Evolutionary conservation across 1,140 invertebrate species (phyloP).

Genomic region (Sesamia nonagrioides): DNA sequence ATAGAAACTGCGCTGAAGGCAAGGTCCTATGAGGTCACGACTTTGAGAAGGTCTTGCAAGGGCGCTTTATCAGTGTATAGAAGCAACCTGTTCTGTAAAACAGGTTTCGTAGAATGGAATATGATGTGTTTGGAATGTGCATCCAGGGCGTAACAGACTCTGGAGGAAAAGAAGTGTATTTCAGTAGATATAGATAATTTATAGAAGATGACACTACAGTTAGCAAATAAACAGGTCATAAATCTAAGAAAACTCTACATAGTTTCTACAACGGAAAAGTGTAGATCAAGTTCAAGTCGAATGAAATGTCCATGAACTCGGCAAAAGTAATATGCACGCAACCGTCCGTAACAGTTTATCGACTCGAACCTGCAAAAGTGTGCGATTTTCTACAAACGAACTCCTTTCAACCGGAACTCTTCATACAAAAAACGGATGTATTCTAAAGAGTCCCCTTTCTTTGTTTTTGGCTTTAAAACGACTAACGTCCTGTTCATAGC

Average conservation of each 20-base stretch:
- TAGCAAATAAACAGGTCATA: background rate
- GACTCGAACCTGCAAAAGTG: constrained; percentile 59
- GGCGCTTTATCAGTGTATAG: constrained; percentile 60
- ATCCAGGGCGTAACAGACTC: background rate
- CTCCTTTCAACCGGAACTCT: constrained; percentile 52
- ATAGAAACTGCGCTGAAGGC: constrained; percentile 61
- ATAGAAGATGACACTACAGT: background rate
- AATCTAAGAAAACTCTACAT: background rate
- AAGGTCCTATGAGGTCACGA: constrained; percentile 75
- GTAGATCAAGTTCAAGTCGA: constrained; percentile 55
- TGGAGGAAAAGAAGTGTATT: background rate
- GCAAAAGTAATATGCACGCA: constrained; percentile 64
- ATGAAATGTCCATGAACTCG: constrained; percentile 61
- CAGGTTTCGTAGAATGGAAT: constrained; percentile 54
- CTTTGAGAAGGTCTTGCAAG: constrained; percentile 77
- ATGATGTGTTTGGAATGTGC: constrained; percentile 40
- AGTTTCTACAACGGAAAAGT: constrained; percentile 38
- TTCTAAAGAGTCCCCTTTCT: constrained; percentile 26
- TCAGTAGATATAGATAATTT: background rate
- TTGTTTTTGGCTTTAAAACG: constrained; percentile 31
- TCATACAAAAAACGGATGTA: constrained; percentile 20
- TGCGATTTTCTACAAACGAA: constrained; percentile 45
- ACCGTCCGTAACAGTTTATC: constrained; percentile 64
- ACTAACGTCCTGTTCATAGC: constrained; percentile 14
- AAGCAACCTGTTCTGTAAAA: constrained; percentile 54